Base-by-base conservation (phyloP, 2,797 vertebrate species). In the Aselliscus stoliczkanus region DNA sequence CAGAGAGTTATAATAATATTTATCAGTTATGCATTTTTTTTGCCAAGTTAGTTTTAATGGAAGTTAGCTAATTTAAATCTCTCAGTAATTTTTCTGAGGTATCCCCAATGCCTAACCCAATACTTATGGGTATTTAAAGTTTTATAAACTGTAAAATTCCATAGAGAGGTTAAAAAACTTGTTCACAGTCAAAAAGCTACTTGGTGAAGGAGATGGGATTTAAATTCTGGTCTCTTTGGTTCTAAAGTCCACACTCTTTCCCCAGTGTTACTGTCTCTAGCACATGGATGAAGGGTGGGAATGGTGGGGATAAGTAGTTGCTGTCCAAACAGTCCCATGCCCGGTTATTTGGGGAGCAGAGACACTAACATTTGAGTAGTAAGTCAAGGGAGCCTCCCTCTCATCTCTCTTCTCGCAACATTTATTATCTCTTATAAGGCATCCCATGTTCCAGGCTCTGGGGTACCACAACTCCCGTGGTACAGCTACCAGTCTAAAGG, bases 31-130 rank as follows among this genome's bases (percentile, higher is more conserved):
- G 37, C 20, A 65, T 93, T 85, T 88, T 47, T 47, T 89, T 86
- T 58, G 23, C 20, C 14, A 42, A 39, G 11, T 52, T 83, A 47
- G 34, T 94, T 76, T 84, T 67, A 93, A 58, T 69, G 14, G 13
- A 90, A 90, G 18, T 87, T 90, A 65, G 23, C 13, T 47, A 56
- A 54, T 85, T 93, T 95, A 84, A 91, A 83, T 83, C 21, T 60
- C 14, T 70, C 18, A 80, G 3, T 91, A 77, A 60, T 62, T 76
- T 67, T 76, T 39, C 58, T 67, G 21, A 91, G 9, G 5, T 83
- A 31, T 75, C 17, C 7, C 42, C 15, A 67, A 3, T 60, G 7
- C 25, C 5, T 56, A 42, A 23, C 23, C 3, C 37, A 67, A 27
- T 52, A 60, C 7, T 44, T 37, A 6, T 1, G 42, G 27, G 25